Conservation (phyloP, 2,888 invertebrate species). For the Drosophila mettleri region DNA sequence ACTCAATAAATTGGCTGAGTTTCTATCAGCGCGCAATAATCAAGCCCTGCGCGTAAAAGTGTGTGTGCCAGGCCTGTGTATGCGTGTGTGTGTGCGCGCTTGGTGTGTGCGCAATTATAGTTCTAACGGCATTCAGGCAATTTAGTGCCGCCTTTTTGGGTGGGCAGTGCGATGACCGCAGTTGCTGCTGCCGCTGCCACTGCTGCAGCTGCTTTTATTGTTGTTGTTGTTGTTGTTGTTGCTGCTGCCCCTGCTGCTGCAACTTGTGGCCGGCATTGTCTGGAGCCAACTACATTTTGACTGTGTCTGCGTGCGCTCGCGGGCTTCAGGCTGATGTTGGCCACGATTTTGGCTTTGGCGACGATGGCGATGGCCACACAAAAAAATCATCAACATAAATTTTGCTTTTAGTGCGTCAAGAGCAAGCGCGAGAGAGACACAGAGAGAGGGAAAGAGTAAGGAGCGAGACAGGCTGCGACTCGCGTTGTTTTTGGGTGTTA, state of each 20-base stretch:
- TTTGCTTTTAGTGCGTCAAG: slow-evolving; percentile 72
- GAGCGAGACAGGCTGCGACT: not conserved
- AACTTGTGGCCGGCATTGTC: slow-evolving; percentile 64
- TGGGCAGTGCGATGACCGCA: slow-evolving; percentile 76
- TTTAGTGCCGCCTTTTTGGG: slow-evolving; percentile 76
- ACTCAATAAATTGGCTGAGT: slow-evolving; percentile 74
- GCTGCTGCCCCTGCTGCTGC: slow-evolving; percentile 15
- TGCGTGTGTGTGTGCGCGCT: slow-evolving; percentile 23
- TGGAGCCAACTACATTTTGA: slow-evolving; percentile 62
- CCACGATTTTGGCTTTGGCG: slow-evolving; percentile 23
- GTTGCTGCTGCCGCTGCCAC: slow-evolving; percentile 28
- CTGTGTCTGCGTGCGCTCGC: slow-evolving; percentile 67
- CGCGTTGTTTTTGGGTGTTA: slow-evolving; percentile 70
- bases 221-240: too few relatives aligned
- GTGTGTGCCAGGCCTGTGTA: slow-evolving; percentile 33
- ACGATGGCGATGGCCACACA: slow-evolving; percentile 54
- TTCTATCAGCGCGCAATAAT: slow-evolving; percentile 63
- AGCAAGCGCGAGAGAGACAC: not conserved
- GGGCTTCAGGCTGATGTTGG: slow-evolving; percentile 34
- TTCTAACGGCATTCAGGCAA: slow-evolving; percentile 73
- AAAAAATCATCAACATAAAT: slow-evolving; percentile 81
- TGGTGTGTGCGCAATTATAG: slow-evolving; percentile 70
- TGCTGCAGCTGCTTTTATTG: slow-evolving; percentile 16
- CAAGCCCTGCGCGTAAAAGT: slow-evolving; percentile 34
- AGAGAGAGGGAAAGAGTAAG: not conserved